Conservation (phyloP, 2,888 invertebrate species). For the Itoplectis maculator region DNA sequence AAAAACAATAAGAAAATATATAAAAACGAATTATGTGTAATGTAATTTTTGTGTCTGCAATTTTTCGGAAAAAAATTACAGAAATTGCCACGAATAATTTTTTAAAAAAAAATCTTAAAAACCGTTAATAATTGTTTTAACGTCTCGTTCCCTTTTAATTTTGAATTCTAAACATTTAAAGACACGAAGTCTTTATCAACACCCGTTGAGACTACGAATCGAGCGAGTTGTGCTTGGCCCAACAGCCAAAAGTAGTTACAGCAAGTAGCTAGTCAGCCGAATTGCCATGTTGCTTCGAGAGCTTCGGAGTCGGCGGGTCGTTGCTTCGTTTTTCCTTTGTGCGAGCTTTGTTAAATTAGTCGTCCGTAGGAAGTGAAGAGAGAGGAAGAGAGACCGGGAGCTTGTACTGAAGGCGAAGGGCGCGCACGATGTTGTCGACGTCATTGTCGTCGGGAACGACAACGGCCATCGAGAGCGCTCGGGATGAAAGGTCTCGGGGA, state of each 20-base stretch:
- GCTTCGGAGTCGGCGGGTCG: not conserved
- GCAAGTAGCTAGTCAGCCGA: slow-evolving; percentile 47
- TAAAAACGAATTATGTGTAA: not conserved
- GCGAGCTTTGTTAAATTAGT: slow-evolving; percentile 59
- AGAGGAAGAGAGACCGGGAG: not conserved
- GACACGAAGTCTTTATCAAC: not conserved
- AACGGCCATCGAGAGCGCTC: slow-evolving; percentile 41
- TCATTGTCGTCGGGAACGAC: slow-evolving; percentile 47
- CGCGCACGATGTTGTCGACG: slow-evolving; percentile 45
- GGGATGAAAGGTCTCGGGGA: slow-evolving; percentile 37
- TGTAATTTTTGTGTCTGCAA: too few relatives aligned
- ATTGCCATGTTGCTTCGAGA: not conserved
- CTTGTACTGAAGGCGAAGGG: slow-evolving; percentile 21
- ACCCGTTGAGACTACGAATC: slow-evolving; percentile 13
- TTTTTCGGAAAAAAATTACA: too few relatives aligned
- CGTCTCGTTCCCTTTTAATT: not conserved
- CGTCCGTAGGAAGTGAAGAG: slow-evolving; percentile 35
- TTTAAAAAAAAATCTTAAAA: too few relatives aligned
- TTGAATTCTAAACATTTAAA: not conserved
- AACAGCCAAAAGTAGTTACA: slow-evolving; percentile 48
- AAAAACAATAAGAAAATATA: not conserved
- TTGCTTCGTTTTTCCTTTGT: slow-evolving; percentile 35
- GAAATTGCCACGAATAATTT: too few relatives aligned
- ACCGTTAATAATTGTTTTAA: too few relatives aligned
- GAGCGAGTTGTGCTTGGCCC: slow-evolving; percentile 30